Conservation (phyloP, 2,888 invertebrate genomes). For the Eubasilissa splendida region DNA sequence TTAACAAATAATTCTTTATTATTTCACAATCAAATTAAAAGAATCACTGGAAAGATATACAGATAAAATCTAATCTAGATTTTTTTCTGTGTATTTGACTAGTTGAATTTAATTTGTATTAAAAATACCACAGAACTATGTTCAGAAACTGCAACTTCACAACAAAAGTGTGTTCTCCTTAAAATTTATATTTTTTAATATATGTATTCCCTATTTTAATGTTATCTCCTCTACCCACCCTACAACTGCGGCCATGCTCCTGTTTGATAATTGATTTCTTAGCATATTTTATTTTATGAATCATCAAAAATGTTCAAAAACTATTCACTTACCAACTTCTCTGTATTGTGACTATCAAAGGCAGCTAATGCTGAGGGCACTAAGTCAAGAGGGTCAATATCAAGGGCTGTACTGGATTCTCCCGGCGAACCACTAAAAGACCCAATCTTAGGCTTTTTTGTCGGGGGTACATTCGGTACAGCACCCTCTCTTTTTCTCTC, state of each 20-base stretch:
- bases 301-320: constrained; percentile 21
- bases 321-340: constrained; percentile 76
- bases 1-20: too few relatives aligned
- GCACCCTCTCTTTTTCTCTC: constrained; percentile 83
- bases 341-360: constrained; percentile 84
- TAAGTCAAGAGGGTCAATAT: constrained; percentile 86
- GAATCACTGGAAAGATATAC: too few relatives aligned
- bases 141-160: too few relatives aligned
- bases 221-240: not conserved
- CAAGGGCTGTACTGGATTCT: constrained; percentile 75
- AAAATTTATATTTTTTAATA: too few relatives aligned
- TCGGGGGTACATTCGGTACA: constrained; percentile 74
- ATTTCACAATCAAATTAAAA: too few relatives aligned
- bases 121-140: too few relatives aligned
- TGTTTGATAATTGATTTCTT: not conserved
- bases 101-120: too few relatives aligned
- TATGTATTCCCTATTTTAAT: not conserved
- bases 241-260: not conserved
- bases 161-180: too few relatives aligned
- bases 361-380: constrained; percentile 83
- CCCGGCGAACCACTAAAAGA: constrained; percentile 67
- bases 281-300: not conserved
- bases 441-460: constrained; percentile 74
- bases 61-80: too few relatives aligned
- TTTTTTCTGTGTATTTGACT: too few relatives aligned